Percentiles rank a stretch among this genome's conserved stretches.
Conservation (phyloP, 2,113 vertebrate genomes). For the Hippocampus mohnikei region DNA sequence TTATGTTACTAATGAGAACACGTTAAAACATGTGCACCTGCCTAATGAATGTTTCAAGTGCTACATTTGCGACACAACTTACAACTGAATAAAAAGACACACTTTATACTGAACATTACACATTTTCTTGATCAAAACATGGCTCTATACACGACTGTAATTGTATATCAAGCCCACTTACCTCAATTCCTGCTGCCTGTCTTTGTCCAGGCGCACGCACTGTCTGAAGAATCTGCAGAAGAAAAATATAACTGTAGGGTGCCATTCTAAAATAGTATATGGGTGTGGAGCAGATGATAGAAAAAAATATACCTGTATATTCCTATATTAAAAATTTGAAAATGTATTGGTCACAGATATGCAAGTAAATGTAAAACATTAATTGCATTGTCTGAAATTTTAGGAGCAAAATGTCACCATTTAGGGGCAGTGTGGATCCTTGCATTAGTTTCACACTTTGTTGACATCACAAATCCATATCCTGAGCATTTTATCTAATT, state of each 20-base stretch:
- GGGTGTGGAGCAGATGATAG: too few species aligned
- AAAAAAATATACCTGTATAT: too few species aligned
- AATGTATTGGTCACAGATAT: too few species aligned
- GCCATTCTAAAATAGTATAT: neutral
- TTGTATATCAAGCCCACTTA: constrained; percentile 44
- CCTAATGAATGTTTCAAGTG: neutral
- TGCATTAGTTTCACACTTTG: neutral
- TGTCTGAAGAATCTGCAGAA: constrained; percentile 88
- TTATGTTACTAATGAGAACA: neutral
- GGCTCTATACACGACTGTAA: neutral
- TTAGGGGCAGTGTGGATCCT: too few species aligned
- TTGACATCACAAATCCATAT: neutral
- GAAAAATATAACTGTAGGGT: neutral
- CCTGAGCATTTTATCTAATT: neutral
- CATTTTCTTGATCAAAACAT: constrained; percentile 7
- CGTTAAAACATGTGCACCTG: neutral
- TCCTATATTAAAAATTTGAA: too few species aligned
- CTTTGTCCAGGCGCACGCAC: constrained; percentile 86
- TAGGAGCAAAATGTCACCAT: too few species aligned
- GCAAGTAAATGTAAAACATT: neutral
- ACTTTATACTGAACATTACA: neutral
- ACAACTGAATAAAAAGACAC: neutral
- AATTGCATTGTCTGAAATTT: too few species aligned
- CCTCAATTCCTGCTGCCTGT: constrained; percentile 93
- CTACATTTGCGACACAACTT: neutral